Base-by-base conservation (phyloP, 92 coral and sea anemone species). In the Epizoanthus rinbou region DNA sequence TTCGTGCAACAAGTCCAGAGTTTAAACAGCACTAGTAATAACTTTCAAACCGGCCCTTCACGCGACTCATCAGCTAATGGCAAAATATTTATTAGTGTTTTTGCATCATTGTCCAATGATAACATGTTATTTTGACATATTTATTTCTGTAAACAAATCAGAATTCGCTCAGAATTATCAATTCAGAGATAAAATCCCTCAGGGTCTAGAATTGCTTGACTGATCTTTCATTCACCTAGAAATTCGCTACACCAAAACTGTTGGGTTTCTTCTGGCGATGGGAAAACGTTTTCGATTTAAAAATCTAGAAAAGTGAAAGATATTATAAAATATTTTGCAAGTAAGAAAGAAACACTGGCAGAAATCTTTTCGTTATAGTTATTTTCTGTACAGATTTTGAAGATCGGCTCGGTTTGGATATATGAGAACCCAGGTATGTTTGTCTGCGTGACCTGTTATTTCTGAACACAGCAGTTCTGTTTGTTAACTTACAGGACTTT, bases 361-460 rank as follows among this genome's bases (percentile, higher is more conserved):
- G 19, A 62, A 35, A 21, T 19, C 14, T 21, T 15, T 78, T 59
- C 9, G 8, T n/a, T 60, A 28, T 11, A 8, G 67, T 10, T 60
- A 6, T 37, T 59, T 76, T 59, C 63, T 60, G 31, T n/a, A 14
- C 82, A 76, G 70, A 75, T 75, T 76, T 59, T 1, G 16, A 31
- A 18, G 14, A 24, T 37, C 16, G 2, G 69, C n/a, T 18, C 22
- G 19, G 5, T 3, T 54, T 18, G 23, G 53, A 59, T 39, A 78
- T 22, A 33, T 21, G 70, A 78, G 37, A 50, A 59, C 33, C 11
- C 6, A 37, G 5, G 39, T 37, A 78, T n/a, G 52, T 16, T 21
- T 11, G 47, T 45, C 16, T 78, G 71, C 82, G 82, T 62, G 70
- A 78, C 82, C 63, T 6, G 50, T 14, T 62, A 21, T 15, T 78